Evolutionary conservation across 2,888 invertebrate genomes (phyloP), one percentile per base, ranked within the genome.

Genomic region (Latrodectus elegans): DNA sequence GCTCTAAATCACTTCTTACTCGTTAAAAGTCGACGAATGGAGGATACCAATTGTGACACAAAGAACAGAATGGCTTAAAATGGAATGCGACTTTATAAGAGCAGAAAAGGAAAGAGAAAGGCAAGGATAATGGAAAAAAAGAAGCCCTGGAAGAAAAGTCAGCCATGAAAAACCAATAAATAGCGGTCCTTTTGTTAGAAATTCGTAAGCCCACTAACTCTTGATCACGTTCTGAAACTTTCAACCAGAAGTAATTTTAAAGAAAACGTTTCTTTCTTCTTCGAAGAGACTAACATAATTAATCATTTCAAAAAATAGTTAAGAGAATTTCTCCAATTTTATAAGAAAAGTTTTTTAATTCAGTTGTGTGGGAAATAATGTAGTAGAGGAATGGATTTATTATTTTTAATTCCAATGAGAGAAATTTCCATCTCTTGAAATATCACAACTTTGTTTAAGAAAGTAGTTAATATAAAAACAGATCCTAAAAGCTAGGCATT

Each of bases 191-290:
- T 82, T 82, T 82, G 82, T 82, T 82, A 72, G 26, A 72, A 71
- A 26, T 22, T 52, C 67, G 22, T n/a, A 49, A 26, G 14, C 12
- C 17, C 52, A 22, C 52, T 55, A 67, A 17, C 68, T 68, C 75
- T 82, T 75, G 82, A 82, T 82, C 82, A 82, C 82, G 82, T 82
- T 82, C 75, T 38, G 11, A 15, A 51, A n/a, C 60, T 51, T 81
- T 55, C 68, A 6, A n/a, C 12, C 38, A 49, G 68, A 70, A 81
- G 67, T 75, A 82, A 74, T 82, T 52, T 67, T 53, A 12, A 17
- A 67, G 67, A 11, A 67, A 22, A 67, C 8, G 22, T 22, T 60
- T 11, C n/a, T 60, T 60, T 60, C 60, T n/a, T 60, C 12, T 60
- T 60, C 6, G 10, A 60, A 60, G 12, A 60, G n/a, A 60, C n/a